phyloP scores from a whole-genome alignment of 2,797 vertebrate species.

The Brachymystax lenok region DNA sequence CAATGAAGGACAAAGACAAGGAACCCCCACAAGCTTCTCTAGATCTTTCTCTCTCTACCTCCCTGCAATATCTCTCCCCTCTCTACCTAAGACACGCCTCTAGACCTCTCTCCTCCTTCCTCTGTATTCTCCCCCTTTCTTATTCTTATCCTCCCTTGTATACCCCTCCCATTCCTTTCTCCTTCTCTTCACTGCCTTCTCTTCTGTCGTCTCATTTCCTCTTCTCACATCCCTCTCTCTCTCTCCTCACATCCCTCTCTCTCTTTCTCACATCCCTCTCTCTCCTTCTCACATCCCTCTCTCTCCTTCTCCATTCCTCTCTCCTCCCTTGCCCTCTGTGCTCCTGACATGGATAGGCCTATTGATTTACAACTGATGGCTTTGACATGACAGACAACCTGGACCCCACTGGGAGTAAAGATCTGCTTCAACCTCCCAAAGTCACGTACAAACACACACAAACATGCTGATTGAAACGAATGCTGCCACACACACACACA shows the following conservation, averaged over 20 bases:
- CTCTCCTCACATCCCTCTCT: slow-evolving; percentile 2
- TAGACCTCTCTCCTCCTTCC: no score
- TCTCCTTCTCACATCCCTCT: neutral
- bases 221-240: slow-evolving; percentile 30
- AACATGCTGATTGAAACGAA: no score
- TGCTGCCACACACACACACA: slow-evolving; percentile 9
- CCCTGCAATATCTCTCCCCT: neutral
- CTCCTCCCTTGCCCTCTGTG: neutral
- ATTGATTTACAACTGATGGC: slow-evolving; percentile 56
- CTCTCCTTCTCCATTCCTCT: no score
- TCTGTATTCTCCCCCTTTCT: no score
- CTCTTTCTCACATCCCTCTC: neutral
- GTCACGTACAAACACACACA: slow-evolving; percentile 17
- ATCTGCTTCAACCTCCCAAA: slow-evolving; percentile 20
- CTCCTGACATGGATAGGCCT: slow-evolving; percentile 52
- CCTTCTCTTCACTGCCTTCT: neutral
- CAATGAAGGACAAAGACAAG: slow-evolving; percentile 46
- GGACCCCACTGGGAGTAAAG: slow-evolving; percentile 34
- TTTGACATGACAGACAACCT: slow-evolving; percentile 46
- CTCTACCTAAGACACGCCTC: no score
- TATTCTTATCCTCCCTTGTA: no score
- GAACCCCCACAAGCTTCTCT: neutral
- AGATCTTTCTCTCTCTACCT: neutral
- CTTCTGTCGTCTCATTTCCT: neutral
- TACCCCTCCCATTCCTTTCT: no score